These are phyloP conservation scores for Amblyopsis hoosieri DNA, from an alignment of 2,797 vertebrate species.

Conservation along the genomic window DNA sequence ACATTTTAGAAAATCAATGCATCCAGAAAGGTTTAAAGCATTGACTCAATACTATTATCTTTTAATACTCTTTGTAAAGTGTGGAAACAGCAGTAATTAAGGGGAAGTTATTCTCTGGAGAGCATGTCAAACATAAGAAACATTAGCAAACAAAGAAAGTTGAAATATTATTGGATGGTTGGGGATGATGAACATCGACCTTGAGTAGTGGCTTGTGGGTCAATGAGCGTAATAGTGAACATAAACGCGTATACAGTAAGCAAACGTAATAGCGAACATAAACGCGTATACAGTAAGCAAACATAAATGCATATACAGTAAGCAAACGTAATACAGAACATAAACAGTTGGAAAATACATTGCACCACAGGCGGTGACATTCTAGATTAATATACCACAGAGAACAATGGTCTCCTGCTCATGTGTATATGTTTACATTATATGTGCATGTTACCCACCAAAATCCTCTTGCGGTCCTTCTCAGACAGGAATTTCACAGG, in stretches of 20 bases:
- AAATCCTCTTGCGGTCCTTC: slow-evolving; percentile 97
- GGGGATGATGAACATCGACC: not conserved
- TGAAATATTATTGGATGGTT: slow-evolving; percentile 6
- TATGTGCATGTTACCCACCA: slow-evolving; percentile 80
- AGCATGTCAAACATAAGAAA: not conserved
- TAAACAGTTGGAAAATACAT: too few relatives aligned
- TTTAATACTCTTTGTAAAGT: too few relatives aligned
- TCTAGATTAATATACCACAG: too few relatives aligned
- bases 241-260: not conserved
- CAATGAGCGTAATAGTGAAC: not conserved
- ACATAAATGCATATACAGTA: too few relatives aligned
- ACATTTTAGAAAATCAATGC: too few relatives aligned
- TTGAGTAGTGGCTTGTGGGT: not conserved
- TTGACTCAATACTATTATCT: too few relatives aligned
- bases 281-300: too few relatives aligned
- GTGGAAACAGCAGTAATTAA: not conserved
- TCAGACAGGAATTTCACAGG: slow-evolving; percentile 98
- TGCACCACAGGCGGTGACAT: too few relatives aligned
- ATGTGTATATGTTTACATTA: not conserved
- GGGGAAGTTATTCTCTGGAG: not conserved
- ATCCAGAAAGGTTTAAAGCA: too few relatives aligned
- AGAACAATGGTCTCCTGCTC: too few relatives aligned
- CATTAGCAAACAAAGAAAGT: not conserved
- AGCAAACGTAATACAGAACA: too few relatives aligned
- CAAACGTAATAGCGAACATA: too few relatives aligned